Conservation (phyloP, 2,888 invertebrate species). For the Epinotia brunnichana region DNA sequence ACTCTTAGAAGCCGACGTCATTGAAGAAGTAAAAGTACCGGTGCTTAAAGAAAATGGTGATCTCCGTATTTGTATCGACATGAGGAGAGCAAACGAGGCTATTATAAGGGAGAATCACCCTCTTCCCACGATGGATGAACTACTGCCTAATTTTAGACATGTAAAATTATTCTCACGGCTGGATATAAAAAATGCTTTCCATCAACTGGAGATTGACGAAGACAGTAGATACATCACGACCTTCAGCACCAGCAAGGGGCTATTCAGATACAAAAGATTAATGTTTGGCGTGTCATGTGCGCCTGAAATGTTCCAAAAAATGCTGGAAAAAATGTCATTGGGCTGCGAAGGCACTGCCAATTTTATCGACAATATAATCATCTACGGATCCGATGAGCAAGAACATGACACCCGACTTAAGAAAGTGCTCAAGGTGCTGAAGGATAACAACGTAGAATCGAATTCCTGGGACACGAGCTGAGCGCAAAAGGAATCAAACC, state of each 20-base stretch:
- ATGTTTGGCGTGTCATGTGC: conserved; percentile 6
- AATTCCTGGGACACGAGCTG: conserved; percentile 37
- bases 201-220: conserved; percentile 12
- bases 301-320: conserved; percentile 45
- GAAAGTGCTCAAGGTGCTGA: not conserved
- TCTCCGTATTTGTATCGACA: conserved; percentile 35
- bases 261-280: conserved; percentile 14
- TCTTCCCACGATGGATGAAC: conserved; percentile 9
- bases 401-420: not conserved
- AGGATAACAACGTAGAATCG: conserved; percentile 1
- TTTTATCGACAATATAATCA: not conserved
- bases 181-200: conserved; percentile 16
- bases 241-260: conserved; percentile 14
- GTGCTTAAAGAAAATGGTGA: conserved; percentile 26
- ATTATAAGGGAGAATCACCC: conserved; percentile 11
- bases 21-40: conserved; percentile 41
- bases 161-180: not conserved
- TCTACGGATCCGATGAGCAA: not conserved
- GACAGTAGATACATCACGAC: conserved; percentile 11
- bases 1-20: conserved; percentile 44
- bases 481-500: conserved; percentile 23
- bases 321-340: conserved; percentile 53
- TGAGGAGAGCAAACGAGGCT: conserved; percentile 6
- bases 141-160: conserved; percentile 6
- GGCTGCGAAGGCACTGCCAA: not conserved